Conservation (phyloP, 2,888 invertebrate genomes). For the Vanessa cardui region DNA sequence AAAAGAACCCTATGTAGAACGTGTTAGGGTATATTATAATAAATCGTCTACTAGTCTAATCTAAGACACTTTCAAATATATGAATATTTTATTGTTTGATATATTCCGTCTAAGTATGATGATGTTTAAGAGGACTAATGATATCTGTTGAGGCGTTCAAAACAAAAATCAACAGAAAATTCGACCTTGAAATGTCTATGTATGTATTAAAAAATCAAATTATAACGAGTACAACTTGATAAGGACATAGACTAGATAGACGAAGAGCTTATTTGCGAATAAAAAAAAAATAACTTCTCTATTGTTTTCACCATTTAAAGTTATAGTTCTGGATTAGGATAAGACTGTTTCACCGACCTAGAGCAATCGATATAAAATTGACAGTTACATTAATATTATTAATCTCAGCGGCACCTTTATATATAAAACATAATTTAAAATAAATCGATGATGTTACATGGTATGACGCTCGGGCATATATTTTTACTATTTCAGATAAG, state of each 20-base stretch:
- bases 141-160: too few species aligned
- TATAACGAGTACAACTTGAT: too few species aligned
- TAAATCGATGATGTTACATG: background rate
- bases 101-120: background rate
- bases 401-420: constrained; percentile 14
- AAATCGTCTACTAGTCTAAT: constrained; percentile 23
- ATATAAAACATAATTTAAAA: constrained; percentile 5
- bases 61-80: constrained; percentile 34
- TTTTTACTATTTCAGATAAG: background rate
- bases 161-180: too few species aligned
- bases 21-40: constrained; percentile 16
- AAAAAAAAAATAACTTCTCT: too few species aligned
- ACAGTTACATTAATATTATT: constrained; percentile 8
- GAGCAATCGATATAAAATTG: background rate
- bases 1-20: constrained; percentile 25
- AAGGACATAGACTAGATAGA: too few species aligned
- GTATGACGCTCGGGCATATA: background rate
- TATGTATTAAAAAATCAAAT: too few species aligned
- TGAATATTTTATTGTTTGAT: constrained; percentile 13
- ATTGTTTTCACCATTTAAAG: too few species aligned
- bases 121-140: background rate
- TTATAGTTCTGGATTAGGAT: background rate
- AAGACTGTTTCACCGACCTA: background rate
- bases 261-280: too few species aligned
- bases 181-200: too few species aligned